Conservation (phyloP, 2,113 vertebrate genomes). For the Dunckerocampus dactyliophorus region DNA sequence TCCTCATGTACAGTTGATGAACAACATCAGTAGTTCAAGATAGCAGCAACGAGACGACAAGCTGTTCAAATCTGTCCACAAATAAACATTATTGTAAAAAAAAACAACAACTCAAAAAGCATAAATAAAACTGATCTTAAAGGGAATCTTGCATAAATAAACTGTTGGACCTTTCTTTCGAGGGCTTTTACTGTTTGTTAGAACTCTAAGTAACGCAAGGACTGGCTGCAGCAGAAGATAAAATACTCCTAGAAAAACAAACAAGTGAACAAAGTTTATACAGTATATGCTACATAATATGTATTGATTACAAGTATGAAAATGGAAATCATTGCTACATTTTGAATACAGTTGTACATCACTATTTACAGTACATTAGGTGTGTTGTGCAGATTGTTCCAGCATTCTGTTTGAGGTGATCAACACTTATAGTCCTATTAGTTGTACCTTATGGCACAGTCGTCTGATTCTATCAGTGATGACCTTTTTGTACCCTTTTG, state of each 20-base stretch:
- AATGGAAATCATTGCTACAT: slow-evolving; percentile 80
- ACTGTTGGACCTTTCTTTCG: slow-evolving; percentile 63
- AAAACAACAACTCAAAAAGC: slow-evolving; percentile 44
- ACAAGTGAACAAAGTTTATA: slow-evolving; percentile 74
- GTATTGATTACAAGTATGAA: slow-evolving; percentile 80
- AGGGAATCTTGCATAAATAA: slow-evolving; percentile 79
- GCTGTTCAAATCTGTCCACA: slow-evolving; percentile 70
- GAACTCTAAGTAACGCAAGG: slow-evolving; percentile 66
- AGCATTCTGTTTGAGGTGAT: slow-evolving; percentile 72
- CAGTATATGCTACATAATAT: slow-evolving; percentile 80
- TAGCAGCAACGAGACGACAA: slow-evolving; percentile 74
- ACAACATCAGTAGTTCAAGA: slow-evolving; percentile 72
- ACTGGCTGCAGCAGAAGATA: slow-evolving; percentile 74
- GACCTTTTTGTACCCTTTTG: slow-evolving; percentile 41
- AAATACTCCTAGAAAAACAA: slow-evolving; percentile 72
- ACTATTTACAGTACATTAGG: slow-evolving; percentile 74
- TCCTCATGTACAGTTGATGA: slow-evolving; percentile 52
- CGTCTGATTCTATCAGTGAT: slow-evolving; percentile 48
- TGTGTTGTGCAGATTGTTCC: slow-evolving; percentile 73
- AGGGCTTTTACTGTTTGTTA: slow-evolving; percentile 61
- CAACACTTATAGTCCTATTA: slow-evolving; percentile 60
- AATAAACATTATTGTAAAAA: slow-evolving; percentile 65
- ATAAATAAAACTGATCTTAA: slow-evolving; percentile 70
- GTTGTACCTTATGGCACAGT: slow-evolving; percentile 57
- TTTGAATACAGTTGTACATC: slow-evolving; percentile 78